Percentiles rank a stretch among this genome's conserved stretches.
Conservation (phyloP, 1,140 invertebrate species). For the Saccostrea cuccullata region DNA sequence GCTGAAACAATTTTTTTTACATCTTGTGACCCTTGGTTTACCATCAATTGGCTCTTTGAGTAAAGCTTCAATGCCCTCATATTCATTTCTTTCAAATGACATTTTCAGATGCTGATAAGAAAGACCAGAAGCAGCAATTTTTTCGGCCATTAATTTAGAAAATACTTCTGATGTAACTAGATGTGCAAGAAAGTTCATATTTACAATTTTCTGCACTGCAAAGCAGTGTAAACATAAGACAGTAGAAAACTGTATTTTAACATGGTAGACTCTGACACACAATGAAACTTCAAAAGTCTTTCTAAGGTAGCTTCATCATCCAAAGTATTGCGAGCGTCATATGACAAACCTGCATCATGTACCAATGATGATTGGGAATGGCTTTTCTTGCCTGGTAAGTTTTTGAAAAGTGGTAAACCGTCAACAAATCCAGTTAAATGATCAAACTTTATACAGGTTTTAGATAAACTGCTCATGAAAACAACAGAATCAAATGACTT, state of each 20-base stretch:
- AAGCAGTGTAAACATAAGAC: not conserved
- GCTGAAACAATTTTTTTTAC: not conserved
- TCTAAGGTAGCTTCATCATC: slow-evolving; percentile 10
- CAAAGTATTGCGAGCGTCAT: not conserved
- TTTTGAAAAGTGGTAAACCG: not conserved
- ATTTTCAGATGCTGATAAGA: too few relatives aligned
- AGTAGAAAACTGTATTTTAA: not conserved
- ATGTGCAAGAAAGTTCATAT: not conserved
- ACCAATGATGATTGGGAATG: not conserved
- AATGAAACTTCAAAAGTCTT: not conserved
- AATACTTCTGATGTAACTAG: not conserved
- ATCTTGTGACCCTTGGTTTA: not conserved
- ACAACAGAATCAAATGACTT: not conserved
- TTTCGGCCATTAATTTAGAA: not conserved
- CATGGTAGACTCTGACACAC: not conserved
- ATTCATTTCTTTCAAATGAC: too few relatives aligned
- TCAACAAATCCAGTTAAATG: slow-evolving; percentile 16
- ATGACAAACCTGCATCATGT: not conserved
- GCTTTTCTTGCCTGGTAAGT: slow-evolving; percentile 1
- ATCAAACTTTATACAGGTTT: not conserved
- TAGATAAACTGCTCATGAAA: not conserved
- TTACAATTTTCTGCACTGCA: not conserved
- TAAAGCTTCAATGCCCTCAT: too few relatives aligned
- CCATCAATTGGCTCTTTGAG: too few relatives aligned
- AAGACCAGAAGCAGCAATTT: too few relatives aligned